phyloP scores from a whole-genome alignment of 1,140 invertebrate species.

The Bombus turneri region DNA sequence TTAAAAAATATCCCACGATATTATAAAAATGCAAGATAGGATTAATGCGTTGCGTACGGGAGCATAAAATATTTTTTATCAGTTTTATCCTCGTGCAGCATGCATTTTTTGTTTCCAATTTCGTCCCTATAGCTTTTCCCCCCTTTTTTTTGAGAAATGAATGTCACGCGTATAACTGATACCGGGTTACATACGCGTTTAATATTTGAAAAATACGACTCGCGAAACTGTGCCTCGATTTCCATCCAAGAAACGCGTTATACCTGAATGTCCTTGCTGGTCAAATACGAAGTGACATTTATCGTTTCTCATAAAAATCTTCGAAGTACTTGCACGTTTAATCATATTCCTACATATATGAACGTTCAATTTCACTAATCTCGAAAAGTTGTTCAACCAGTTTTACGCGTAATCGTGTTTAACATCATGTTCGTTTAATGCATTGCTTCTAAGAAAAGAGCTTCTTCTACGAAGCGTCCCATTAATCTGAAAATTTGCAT shows the following conservation, averaged over 20 bases:
- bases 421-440: background rate
- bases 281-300: background rate
- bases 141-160: background rate
- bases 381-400: background rate
- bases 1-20: background rate
- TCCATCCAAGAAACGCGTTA: background rate
- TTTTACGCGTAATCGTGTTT: background rate
- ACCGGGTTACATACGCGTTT: slow-evolving; percentile 19
- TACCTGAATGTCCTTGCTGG: background rate
- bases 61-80: slow-evolving; percentile 46
- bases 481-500: background rate
- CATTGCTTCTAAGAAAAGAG: background rate
- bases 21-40: background rate
- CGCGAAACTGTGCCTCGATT: background rate
- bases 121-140: background rate
- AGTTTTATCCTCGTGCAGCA: background rate
- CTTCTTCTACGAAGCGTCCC: background rate
- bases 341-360: background rate
- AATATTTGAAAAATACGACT: slow-evolving; percentile 43
- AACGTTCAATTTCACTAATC: background rate
- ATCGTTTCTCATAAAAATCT: background rate
- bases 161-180: slow-evolving; percentile 17
- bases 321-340: background rate
- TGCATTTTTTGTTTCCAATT: slow-evolving; percentile 19
- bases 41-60: background rate